Conservation (phyloP, 2,888 invertebrate genomes). For the Cryptus armator region DNA sequence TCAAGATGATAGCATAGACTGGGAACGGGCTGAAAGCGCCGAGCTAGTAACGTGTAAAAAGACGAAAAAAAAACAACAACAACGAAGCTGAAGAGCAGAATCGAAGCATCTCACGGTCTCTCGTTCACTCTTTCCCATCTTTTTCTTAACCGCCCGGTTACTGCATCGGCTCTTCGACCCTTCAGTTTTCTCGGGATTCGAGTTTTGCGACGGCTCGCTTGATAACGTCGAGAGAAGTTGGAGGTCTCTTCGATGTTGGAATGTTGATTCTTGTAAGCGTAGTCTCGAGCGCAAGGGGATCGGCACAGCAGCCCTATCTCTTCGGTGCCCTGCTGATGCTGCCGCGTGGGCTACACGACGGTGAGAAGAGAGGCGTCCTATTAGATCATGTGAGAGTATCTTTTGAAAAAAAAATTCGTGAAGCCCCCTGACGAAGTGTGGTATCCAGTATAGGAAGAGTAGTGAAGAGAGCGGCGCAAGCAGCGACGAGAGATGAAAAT, state of each 20-base stretch:
- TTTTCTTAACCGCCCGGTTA: not conserved
- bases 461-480: not conserved
- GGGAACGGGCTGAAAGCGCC: slow-evolving; percentile 27
- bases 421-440: not conserved
- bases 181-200: slow-evolving; percentile 34
- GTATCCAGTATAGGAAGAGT: not conserved
- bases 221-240: slow-evolving; percentile 53
- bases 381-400: slow-evolving; percentile 56
- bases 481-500: slow-evolving; percentile 40
- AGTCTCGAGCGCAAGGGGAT: slow-evolving; percentile 30
- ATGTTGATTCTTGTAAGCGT: slow-evolving; percentile 60
- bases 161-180: slow-evolving; percentile 19
- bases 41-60: not conserved
- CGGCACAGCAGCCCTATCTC: slow-evolving; percentile 24
- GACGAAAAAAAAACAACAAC: not conserved
- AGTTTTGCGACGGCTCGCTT: slow-evolving; percentile 53
- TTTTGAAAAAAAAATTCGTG: slow-evolving; percentile 26
- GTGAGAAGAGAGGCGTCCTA: slow-evolving; percentile 35
- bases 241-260: slow-evolving; percentile 30
- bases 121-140: not conserved
- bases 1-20: slow-evolving; percentile 22
- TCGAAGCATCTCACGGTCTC: slow-evolving; percentile 21
- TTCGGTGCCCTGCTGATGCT: slow-evolving; percentile 28
- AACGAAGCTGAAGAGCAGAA: not conserved
- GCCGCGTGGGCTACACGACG: not conserved